A percentile compares a stretch with the other conserved stretches of the same genome.
These are phyloP conservation scores for Loris lydekkerianus DNA, from an alignment of 2,797 vertebrate genomes.

Conservation along the genomic window DNA sequence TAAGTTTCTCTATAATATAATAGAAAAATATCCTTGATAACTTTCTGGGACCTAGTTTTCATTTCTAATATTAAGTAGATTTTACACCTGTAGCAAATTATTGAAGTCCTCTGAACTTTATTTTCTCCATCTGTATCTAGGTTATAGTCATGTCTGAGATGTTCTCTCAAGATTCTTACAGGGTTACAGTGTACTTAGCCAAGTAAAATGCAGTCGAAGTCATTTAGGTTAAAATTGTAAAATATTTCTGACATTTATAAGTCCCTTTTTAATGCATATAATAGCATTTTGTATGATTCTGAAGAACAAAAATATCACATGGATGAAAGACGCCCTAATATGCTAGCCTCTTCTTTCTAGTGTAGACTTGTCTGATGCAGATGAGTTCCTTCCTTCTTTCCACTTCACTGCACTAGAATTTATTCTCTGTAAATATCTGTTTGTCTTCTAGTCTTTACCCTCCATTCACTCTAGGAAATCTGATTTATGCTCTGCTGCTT, in stretches of 20 bases:
- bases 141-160: not conserved
- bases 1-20: not conserved
- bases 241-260: not conserved
- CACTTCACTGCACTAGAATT: not conserved
- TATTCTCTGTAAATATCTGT: not conserved
- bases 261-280: not conserved
- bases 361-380: not conserved
- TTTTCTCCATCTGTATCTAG: not conserved
- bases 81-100: not conserved
- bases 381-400: not conserved
- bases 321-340: not conserved
- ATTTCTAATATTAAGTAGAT: not conserved
- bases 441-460: not conserved
- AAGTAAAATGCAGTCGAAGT: slow-evolving; percentile 6
- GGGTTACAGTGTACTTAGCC: not conserved
- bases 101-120: not conserved
- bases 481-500: not conserved
- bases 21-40: slow-evolving; percentile 32
- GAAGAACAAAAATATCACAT: not conserved
- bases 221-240: not conserved
- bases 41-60: not conserved
- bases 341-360: not conserved
- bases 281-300: not conserved
- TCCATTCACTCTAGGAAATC: not conserved
- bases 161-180: not conserved